Base-by-base conservation (phyloP, 92 coral and sea anemone species). In the Heteractis magnifica region DNA sequence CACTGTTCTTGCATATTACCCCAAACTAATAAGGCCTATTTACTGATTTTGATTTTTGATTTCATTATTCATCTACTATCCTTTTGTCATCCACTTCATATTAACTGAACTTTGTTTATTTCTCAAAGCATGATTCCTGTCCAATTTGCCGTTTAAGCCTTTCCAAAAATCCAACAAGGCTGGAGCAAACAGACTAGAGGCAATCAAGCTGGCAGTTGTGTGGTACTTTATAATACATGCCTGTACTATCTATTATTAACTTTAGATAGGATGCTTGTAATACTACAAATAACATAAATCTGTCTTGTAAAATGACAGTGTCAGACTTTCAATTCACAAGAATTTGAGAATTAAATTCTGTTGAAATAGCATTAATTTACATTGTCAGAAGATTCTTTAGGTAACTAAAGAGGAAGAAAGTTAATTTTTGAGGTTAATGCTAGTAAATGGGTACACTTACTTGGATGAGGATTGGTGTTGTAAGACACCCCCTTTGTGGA, bases 111-210 rank as follows among this genome's bases (percentile, higher is more conserved):
- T 4, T 60, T 71, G 79, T 78, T 81, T 52, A 65, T 82, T 85
- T 58, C 70, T 0, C 26, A 62, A 91, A 95, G 98, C 98, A 95
- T 56, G 98, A 95, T 79, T 95, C 98, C 10, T 95, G 98, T 76
- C 98, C 98, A 52, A 90, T 93, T 2, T 95, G 98, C 87, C 97
- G 98, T 15, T 58, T 95, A 34, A 93, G 98, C 79, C 86, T 95
- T 53, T 88, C 82, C 74, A 91, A 84, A 72, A 81, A 92, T 55
- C 94, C 87, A 14, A 93, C 97, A 51, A 85, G 97, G 84, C 89
- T 87, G 41, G 79, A 77, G 15, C 81, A 84, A 50, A 62, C 49
- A 81, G 84, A 81, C 18, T 81, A 78, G 77, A 21, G 9, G 20
- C 81, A 81, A 71, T 15, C 12, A 64, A 62, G 70, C 64, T 34